A percentile compares a stretch with the other conserved stretches of the same genome.
These are phyloP conservation scores for Chesias legatella DNA, from an alignment of 2,888 invertebrate genomes.

Conservation along the genomic window DNA sequence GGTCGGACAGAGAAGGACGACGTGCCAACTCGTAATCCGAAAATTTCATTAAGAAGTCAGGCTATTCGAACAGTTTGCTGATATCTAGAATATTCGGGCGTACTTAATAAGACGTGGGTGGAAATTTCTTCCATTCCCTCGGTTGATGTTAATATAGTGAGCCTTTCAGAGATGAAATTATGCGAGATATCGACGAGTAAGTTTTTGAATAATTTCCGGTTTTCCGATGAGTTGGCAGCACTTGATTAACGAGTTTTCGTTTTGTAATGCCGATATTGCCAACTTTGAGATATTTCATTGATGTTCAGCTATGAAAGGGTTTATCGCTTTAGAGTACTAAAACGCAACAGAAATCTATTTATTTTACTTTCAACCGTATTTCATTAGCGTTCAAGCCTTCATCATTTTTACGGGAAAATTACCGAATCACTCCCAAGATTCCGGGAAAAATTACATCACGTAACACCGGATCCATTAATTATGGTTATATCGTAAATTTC, in stretches of 20 bases:
- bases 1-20: constrained; percentile 44
- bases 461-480: constrained; percentile 59
- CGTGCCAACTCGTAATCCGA: constrained; percentile 69
- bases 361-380: constrained; percentile 12
- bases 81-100: constrained; percentile 74
- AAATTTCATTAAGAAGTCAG: constrained; percentile 79
- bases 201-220: constrained; percentile 36
- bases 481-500: constrained; percentile 59
- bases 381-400: constrained; percentile 29
- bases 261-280: constrained; percentile 24
- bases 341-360: no score
- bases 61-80: constrained; percentile 69
- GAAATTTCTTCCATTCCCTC: constrained; percentile 61
- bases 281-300: constrained; percentile 16
- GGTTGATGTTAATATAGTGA: constrained; percentile 64
- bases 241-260: constrained; percentile 38
- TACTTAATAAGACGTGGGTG: constrained; percentile 62
- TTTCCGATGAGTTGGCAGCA: constrained; percentile 39
- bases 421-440: constrained; percentile 43
- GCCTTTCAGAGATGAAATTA: constrained; percentile 51
- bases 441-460: constrained; percentile 37
- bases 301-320: background rate
- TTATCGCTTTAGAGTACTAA: no score
- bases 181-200: constrained; percentile 43
- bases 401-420: constrained; percentile 34